Base-by-base conservation (phyloP, 2,797 vertebrate genomes). In the Bothrops alternatus region DNA sequence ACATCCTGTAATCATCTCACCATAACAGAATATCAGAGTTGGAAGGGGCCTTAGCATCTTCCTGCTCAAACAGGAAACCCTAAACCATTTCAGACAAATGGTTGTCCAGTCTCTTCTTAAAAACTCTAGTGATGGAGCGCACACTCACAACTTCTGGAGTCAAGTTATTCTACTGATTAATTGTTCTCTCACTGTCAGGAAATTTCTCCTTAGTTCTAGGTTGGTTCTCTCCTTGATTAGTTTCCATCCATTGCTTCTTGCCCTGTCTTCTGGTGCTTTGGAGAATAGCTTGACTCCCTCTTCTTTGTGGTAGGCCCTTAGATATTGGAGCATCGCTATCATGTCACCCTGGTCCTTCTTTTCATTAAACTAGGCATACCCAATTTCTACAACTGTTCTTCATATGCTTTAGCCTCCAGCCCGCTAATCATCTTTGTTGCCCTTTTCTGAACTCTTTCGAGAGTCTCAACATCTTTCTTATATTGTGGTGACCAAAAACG, bases 1-100 rank as follows among this genome's bases (percentile, higher is more conserved):
- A n/a, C 37, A 56, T 95, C 63, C 1, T 89, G 82, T 93, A 90
- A 91, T 90, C 91, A 96, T 95, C 94, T 94, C 47, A 73, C n/a
- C 7, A 73, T 73, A 69, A 32, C n/a, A 32, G 28, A 32, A 32
- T 32, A 37, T 18, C 14, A 32, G 13, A 16, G n/a, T 18, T 69
- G n/a, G 6, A 73, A 73, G n/a, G 65, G n/a, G 16, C 65, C n/a
- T 73, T 73, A n/a, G n/a, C 25, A 14, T 69, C n/a, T 69, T 69
- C 28, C 63, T 65, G 28, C 28, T 65, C 1, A n/a, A 16, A 2
- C 28, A n/a, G 63, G 28, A 69, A 69, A 32, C 2, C n/a, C 65
- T 32, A 32, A 5, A 65, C 4, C 61, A 12, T n/a, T 65, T 65
- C 28, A 69, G 65, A 69, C n/a, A 32, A 32, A 18, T 69, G 13